These are phyloP conservation scores for Pampusana beccarii DNA, from an alignment of 2,113 vertebrate genomes.

Conservation along the genomic window DNA sequence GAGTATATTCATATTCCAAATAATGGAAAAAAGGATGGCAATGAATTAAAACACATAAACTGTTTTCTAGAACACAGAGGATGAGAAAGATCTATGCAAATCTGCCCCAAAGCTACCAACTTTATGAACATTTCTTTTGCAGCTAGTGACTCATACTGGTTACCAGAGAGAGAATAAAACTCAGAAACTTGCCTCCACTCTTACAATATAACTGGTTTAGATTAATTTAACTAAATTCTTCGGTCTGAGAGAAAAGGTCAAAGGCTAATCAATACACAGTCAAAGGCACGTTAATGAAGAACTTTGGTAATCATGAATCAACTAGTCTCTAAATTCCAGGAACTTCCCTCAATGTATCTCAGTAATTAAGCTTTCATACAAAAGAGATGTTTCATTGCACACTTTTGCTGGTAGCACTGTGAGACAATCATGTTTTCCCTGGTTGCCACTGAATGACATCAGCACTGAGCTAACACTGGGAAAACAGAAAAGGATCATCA, in stretches of 20 bases:
- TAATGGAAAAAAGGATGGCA: neutral
- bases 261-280: neutral
- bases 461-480: neutral
- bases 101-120: neutral
- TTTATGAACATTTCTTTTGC: neutral
- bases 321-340: neutral
- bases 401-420: neutral
- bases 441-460: neutral
- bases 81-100: accelerated
- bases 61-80: neutral
- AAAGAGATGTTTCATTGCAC: neutral
- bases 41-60: neutral
- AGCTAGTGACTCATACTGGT: neutral
- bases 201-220: neutral
- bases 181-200: neutral
- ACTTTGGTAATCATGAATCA: neutral
- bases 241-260: neutral
- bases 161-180: neutral
- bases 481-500: neutral
- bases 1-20: neutral
- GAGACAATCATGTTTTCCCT: neutral
- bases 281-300: neutral
- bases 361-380: neutral
- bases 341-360: neutral
- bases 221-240: neutral